Base-by-base conservation (phyloP, 2,797 vertebrate species). In the Chaunax sp. region DNA sequence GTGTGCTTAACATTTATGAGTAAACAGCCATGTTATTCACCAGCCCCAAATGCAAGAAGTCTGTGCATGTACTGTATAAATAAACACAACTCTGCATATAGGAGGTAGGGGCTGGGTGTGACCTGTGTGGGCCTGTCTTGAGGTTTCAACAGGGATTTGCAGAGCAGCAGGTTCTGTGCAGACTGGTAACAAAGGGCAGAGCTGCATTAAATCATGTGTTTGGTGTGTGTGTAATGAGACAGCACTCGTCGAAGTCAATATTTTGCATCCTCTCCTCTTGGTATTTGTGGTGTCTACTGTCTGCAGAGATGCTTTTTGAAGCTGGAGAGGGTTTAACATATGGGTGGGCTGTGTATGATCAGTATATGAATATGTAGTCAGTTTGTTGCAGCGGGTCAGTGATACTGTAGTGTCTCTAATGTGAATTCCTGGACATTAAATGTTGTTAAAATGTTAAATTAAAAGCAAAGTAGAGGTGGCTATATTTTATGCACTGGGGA, bases 181-280 rank as follows among this genome's bases (percentile, higher is more conserved):
- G 38, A 12, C 5, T 13, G 8, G 3, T n/a, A 23, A 26, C 20
- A 52, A 41, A 66, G 40, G 20, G n/a, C 45, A 18, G 43, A 55
- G 38, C 30, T 68, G n/a, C 2, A n/a, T 50, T 37, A 40, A 69
- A 63, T 56, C 9, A 53, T 33, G 8, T 64, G 61, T 64, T 60
- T 54, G 37, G n/a, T 58, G 22, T 47, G 30, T 6, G 13, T 63
- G 26, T 44, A 57, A 64, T 44, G 23, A 77, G 50, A 60, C 26
- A 22, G 18, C 20, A 2, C 37, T 6, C 1, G 1, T 52, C n/a
- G 18, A n/a, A 51, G 54, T 54, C 33, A 57, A 77, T 44, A 51
- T 54, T 67, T 26, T 28, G 16, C 59, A 35, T 35, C 33, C 7
- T 35, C 33, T 4, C 49, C 14, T 68, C 14, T 43, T 45, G 30